Evolutionary conservation across 30 jellyfish, hydroid and myxozoan genomes (phyloP).

Genomic region (Turritopsis rubra): DNA sequence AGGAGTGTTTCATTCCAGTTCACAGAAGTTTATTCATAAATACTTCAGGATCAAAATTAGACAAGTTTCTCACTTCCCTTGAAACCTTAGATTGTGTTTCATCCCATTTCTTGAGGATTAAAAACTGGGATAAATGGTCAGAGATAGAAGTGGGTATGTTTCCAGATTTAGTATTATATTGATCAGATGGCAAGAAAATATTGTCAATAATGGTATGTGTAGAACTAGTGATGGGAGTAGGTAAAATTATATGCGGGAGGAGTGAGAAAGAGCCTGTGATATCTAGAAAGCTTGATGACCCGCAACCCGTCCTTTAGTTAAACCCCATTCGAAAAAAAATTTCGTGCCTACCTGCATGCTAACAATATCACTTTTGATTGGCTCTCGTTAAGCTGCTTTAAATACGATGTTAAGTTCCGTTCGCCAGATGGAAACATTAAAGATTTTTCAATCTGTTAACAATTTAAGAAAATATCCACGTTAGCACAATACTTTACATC

Average conservation of each 20-base stretch:
- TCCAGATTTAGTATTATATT: not conserved
- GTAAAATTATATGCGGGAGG: not conserved
- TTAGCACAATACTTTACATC: no score
- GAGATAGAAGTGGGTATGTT: not conserved
- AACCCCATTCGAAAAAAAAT: no score
- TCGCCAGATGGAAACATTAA: slow-evolving; percentile 51
- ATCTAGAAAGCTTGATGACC: no score
- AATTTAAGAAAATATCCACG: no score
- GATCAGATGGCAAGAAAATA: not conserved
- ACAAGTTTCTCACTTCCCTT: no score
- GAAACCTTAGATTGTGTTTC: no score
- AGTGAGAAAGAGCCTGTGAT: no score
- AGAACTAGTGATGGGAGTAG: not conserved
- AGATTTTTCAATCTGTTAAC: slow-evolving; percentile 56
- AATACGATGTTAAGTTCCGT: slow-evolving; percentile 37
- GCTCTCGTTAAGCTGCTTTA: slow-evolving; percentile 26
- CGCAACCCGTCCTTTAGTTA: no score
- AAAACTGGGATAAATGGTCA: not conserved
- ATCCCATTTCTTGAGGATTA: no score
- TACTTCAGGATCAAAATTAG: no score
- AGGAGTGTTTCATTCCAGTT: no score
- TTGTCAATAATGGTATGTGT: not conserved
- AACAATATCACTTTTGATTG: slow-evolving; percentile 67
- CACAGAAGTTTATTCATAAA: no score
- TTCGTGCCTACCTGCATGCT: slow-evolving; percentile 56